Evolutionary conservation across 2,113 vertebrate species (phyloP), one percentile per base, ranked within the genome.

Genomic region (Cololabis saira): DNA sequence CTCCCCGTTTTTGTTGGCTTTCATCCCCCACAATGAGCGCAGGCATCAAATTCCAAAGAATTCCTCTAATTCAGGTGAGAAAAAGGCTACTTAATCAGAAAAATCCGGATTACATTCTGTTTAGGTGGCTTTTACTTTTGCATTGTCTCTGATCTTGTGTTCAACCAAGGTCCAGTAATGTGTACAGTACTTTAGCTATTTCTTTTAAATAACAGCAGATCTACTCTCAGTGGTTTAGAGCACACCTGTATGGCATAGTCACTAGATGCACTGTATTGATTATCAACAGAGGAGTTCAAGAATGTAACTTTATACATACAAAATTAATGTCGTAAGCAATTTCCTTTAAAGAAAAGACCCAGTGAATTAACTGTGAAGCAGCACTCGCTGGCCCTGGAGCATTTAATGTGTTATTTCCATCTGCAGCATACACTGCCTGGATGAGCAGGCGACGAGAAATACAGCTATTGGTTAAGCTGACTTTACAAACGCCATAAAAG

Each of bases 21-120:
- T 75, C 41, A 75, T 60, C 72, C 57, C 67, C 57, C 61, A 67
- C 64, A 18, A 47, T 1, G 0, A 68, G 59, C 71, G 67, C 30
- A 82, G 19, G 48, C 45, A 48, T 54, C 42, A 61, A 51, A 47
- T 55, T 67, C 63, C 62, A 68, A 44, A 57, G 44, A 45, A 73
- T 73, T 71, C 54, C 51, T 60, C 47, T 88, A 76, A 89, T 87
- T 74, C 82, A 91, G 91, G 78, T 88, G 81, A 77, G 71, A 55
- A 60, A 61, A 43, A 21, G 30, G 45, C 52, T 48, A 44, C 64
- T 67, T 66, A 69, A 82, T 76, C 55, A 77, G 67, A 70, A 81
- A 59, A 80, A 60, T 72, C 48, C n/a, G 75, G 69, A 90, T 90
- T 84, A 86, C 81, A 84, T 55, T 70, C 62, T 59, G 41, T 58